These are phyloP conservation scores for Branchellion lobata DNA, from an alignment of 2,888 invertebrate genomes.

Conservation along the genomic window DNA sequence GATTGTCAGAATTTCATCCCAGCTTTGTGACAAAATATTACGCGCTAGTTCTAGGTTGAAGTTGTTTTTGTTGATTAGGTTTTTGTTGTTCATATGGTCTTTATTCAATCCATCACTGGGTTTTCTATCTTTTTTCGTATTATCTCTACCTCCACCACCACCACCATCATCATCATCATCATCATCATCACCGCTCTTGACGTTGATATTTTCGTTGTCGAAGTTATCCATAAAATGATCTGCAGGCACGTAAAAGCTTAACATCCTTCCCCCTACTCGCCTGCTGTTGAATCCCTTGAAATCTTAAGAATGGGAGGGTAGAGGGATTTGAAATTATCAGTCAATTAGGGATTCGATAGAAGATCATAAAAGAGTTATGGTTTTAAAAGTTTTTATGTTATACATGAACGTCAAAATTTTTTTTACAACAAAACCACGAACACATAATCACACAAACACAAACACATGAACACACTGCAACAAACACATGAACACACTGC, in stretches of 20 bases:
- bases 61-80: neutral
- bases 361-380: too few species aligned
- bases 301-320: constrained; percentile 48
- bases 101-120: neutral
- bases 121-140: neutral
- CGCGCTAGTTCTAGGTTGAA: constrained; percentile 58
- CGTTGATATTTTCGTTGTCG: neutral
- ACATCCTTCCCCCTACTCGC: constrained; percentile 70
- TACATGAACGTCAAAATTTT: too few species aligned
- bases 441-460: too few species aligned
- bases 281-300: constrained; percentile 73
- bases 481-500: too few species aligned
- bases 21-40: constrained; percentile 81
- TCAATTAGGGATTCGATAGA: too few species aligned
- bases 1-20: constrained; percentile 86
- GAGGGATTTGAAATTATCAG: too few species aligned
- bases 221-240: neutral
- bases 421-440: too few species aligned
- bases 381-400: too few species aligned
- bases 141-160: neutral
- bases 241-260: constrained; percentile 59
- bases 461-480: too few species aligned
- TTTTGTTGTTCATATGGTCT: neutral
- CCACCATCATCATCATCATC: neutral
- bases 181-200: neutral